Conservation (phyloP, 2,888 invertebrate genomes). For the Pimpla rufipes region DNA sequence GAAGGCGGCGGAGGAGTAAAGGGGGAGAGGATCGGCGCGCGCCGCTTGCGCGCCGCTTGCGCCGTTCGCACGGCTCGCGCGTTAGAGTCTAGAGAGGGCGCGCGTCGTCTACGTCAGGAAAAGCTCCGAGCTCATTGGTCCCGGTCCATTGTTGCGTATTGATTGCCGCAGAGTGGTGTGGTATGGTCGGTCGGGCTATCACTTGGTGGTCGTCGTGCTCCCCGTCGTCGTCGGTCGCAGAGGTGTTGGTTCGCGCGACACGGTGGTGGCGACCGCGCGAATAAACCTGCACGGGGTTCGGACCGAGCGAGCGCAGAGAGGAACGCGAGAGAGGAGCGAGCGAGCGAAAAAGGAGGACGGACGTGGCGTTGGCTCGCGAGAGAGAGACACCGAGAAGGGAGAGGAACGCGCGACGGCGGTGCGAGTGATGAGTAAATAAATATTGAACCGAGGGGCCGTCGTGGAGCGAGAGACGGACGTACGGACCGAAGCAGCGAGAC, state of each 20-base stretch:
- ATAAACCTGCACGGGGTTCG: constrained; percentile 59
- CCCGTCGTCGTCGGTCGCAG: constrained; percentile 75
- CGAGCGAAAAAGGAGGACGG: constrained; percentile 29
- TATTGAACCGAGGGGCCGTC: background rate
- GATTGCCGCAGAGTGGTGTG: constrained; percentile 83
- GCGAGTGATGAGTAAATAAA: constrained; percentile 30
- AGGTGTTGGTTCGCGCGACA: constrained; percentile 59
- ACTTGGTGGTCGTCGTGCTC: constrained; percentile 81
- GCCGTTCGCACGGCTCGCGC: constrained; percentile 60
- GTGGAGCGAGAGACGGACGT: constrained; percentile 11
- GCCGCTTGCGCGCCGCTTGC: too few relatives aligned
- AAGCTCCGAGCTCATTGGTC: constrained; percentile 85
- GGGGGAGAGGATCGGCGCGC: constrained; percentile 36
- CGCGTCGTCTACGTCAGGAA: constrained; percentile 83
- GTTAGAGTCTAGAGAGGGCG: constrained; percentile 74
- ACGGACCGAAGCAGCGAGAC: too few relatives aligned
- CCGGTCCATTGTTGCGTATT: constrained; percentile 85
- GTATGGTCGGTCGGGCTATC: constrained; percentile 82
- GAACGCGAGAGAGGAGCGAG: background rate
- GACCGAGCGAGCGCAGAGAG: background rate
- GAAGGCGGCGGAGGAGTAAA: constrained; percentile 7
- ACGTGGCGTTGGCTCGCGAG: too few relatives aligned
- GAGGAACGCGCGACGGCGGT: background rate
- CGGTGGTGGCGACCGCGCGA: constrained; percentile 53
- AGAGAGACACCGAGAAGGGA: background rate